A percentile compares a stretch with the other conserved stretches of the same genome.
Evolutionary conservation across 1,140 invertebrate species (phyloP).

Genomic region (Apis laboriosa): DNA sequence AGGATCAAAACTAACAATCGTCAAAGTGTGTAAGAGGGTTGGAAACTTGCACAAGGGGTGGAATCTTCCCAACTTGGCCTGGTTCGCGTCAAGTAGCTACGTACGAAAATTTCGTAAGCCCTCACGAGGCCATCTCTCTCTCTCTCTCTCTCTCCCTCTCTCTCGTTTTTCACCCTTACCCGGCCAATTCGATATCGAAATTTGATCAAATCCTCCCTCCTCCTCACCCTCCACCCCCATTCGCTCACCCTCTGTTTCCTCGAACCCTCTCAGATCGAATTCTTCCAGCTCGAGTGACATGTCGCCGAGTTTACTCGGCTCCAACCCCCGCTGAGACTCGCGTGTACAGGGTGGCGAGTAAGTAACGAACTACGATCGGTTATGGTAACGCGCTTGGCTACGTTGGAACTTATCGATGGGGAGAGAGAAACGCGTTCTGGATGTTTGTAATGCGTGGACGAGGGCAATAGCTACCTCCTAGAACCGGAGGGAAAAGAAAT

Average conservation of each 20-base stretch:
- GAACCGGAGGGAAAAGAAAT: slow-evolving; percentile 39
- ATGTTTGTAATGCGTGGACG: slow-evolving; percentile 21
- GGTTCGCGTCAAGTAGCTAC: slow-evolving; percentile 50
- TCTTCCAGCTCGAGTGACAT: slow-evolving; percentile 79
- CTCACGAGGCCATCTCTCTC: background rate
- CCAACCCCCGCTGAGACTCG: slow-evolving; percentile 35
- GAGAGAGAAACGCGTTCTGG: too few species aligned
- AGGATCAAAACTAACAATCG: slow-evolving; percentile 30
- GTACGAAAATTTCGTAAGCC: slow-evolving; percentile 64
- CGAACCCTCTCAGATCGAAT: slow-evolving; percentile 74
- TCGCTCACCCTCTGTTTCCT: slow-evolving; percentile 34
- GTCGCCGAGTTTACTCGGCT: slow-evolving; percentile 76
- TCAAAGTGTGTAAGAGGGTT: too few species aligned
- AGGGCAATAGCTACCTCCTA: slow-evolving; percentile 40
- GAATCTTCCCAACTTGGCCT: background rate
- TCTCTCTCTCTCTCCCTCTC: background rate
- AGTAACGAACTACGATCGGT: slow-evolving; percentile 30
- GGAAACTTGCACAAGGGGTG: background rate
- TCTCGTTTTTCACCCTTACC: slow-evolving; percentile 51
- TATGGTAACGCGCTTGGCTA: background rate
- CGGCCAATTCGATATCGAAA: slow-evolving; percentile 78
- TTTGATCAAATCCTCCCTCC: slow-evolving; percentile 77
- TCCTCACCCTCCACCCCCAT: slow-evolving; percentile 14
- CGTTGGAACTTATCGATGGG: too few species aligned
- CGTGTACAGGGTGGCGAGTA: slow-evolving; percentile 24